Evolutionary conservation across 2,888 invertebrate species (phyloP).

Genomic region (Silvanus unidentatus): DNA sequence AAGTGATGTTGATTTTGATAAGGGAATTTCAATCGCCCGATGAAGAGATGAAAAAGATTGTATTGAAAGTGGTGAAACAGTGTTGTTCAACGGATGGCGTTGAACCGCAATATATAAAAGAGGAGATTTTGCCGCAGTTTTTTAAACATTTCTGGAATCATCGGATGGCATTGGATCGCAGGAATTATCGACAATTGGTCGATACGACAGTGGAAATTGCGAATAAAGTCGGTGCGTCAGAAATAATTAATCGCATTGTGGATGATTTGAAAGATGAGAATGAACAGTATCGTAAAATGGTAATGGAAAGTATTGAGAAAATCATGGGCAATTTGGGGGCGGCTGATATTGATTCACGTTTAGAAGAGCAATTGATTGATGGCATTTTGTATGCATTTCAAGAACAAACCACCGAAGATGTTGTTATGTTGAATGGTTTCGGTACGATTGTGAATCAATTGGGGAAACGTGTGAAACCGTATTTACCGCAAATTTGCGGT

Average conservation of each 20-base stretch:
- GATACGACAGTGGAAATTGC: conserved; percentile 99
- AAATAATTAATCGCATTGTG: conserved; percentile 97
- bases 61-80: conserved; percentile 98
- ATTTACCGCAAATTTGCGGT: conserved; percentile 98
- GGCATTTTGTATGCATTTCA: conserved; percentile 99
- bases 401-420: conserved; percentile 99
- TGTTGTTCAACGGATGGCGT: conserved; percentile 99
- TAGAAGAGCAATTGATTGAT: conserved; percentile 98
- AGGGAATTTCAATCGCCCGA: conserved; percentile 99
- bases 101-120: conserved; percentile 98
- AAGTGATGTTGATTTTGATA: conserved; percentile 98
- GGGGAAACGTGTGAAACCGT: conserved; percentile 96
- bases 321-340: conserved; percentile 97
- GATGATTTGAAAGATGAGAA: conserved; percentile 99
- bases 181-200: conserved; percentile 96
- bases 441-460: conserved; percentile 98
- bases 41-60: conserved; percentile 99
- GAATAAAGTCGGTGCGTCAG: conserved; percentile 99
- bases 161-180: conserved; percentile 95
- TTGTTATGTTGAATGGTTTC: conserved; percentile 99
- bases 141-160: conserved; percentile 99
- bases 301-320: conserved; percentile 99
- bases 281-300: conserved; percentile 99
- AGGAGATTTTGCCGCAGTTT: conserved; percentile 96
- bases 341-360: conserved; percentile 93